Evolutionary conservation across 2,797 vertebrate species (phyloP).

Genomic region (Kryptolebias ocellatus): DNA sequence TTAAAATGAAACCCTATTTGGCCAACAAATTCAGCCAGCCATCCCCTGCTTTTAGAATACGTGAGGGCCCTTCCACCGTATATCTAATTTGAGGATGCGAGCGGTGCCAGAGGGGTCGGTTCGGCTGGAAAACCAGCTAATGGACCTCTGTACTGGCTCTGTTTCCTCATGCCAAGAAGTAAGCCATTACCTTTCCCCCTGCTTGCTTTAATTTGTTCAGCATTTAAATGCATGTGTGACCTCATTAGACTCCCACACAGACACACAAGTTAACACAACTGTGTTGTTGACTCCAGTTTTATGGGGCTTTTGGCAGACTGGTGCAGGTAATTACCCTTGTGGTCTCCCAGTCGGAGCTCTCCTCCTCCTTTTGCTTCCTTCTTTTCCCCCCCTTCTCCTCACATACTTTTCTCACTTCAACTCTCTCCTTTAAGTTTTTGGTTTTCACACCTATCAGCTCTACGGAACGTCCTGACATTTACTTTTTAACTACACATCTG

Average conservation of each 20-base stretch:
- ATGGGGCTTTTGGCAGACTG: constrained; percentile 82
- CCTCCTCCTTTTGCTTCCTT: constrained; percentile 62
- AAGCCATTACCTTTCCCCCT: constrained; percentile 46
- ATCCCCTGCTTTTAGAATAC: constrained; percentile 16
- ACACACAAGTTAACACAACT: constrained; percentile 77
- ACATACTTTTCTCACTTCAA: constrained; percentile 60
- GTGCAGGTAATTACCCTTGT: constrained; percentile 82
- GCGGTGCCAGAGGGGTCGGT: constrained; percentile 35
- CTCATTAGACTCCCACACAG: constrained; percentile 68
- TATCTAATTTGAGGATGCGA: constrained; percentile 46
- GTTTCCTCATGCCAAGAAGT: constrained; percentile 59
- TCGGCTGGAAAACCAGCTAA: constrained; percentile 30
- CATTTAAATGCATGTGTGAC: constrained; percentile 72
- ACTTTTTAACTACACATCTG: background rate
- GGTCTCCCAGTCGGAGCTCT: constrained; percentile 74
- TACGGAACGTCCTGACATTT: background rate
- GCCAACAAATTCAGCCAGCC: constrained; percentile 17
- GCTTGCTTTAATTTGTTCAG: constrained; percentile 72
- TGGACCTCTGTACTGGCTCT: constrained; percentile 42
- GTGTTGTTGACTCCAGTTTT: constrained; percentile 83
- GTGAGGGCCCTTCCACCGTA: constrained; percentile 40
- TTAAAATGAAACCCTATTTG: constrained; percentile 31
- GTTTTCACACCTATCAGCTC: constrained; percentile 23
- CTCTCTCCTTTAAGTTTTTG: constrained; percentile 20
- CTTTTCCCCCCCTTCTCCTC: constrained; percentile 46